A percentile compares a stretch with the other conserved stretches of the same genome.
phyloP scores from a whole-genome alignment of 37 sponge, comb jelly and placozoan genomes.

The Mnemiopsis leidyi region DNA sequence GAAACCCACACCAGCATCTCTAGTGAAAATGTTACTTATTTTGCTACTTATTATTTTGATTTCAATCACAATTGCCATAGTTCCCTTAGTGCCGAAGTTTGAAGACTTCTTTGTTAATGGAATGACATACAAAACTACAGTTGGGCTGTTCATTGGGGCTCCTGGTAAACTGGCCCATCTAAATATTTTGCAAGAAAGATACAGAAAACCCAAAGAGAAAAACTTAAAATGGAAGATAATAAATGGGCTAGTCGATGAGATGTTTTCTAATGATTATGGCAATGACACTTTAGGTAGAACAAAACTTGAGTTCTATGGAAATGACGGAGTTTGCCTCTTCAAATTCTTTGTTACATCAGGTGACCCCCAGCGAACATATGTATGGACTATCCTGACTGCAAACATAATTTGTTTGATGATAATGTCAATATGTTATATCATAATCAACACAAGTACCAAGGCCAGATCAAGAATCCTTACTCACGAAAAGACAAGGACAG shows the following conservation, averaged over 20 bases:
- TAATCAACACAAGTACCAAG: background rate
- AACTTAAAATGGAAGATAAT: background rate
- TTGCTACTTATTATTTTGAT: background rate
- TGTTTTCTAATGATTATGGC: background rate
- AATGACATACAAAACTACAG: background rate
- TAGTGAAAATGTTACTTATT: background rate
- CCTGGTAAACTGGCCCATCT: background rate
- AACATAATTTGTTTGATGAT: background rate
- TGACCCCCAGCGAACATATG: background rate
- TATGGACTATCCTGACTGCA: background rate
- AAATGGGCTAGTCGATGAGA: background rate
- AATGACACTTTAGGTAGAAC: background rate
- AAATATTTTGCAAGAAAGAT: background rate
- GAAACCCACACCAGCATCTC: background rate
- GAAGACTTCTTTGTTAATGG: background rate
- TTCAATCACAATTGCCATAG: background rate
- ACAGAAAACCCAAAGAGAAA: background rate
- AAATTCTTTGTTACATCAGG: background rate
- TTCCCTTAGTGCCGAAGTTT: background rate
- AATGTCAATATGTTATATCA: background rate
- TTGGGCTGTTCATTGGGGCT: background rate
- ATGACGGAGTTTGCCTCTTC: background rate
- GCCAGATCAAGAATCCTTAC: background rate
- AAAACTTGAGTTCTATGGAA: background rate
- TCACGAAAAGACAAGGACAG: background rate